A percentile compares a stretch with the other conserved stretches of the same genome.
Conservation (phyloP, 2,888 invertebrate species). For the Spodoptera picta region DNA sequence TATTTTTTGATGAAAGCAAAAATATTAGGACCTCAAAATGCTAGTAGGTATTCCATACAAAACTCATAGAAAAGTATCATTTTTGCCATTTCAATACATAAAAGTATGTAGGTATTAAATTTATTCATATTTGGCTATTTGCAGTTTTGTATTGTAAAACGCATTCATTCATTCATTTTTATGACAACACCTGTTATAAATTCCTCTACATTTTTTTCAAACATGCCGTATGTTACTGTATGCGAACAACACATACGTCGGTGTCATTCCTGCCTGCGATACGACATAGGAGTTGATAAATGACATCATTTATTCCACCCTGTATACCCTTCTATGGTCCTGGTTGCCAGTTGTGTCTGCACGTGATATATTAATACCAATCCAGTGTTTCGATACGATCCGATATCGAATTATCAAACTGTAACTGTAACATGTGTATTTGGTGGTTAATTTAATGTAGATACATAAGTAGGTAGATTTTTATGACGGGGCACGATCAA, state of each 20-base stretch:
- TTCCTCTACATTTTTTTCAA: conserved; percentile 55
- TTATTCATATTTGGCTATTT: not conserved
- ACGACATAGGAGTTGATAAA: conserved; percentile 64
- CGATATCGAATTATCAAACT: conserved; percentile 24
- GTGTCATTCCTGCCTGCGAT: conserved; percentile 64
- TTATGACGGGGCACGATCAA: too few relatives aligned
- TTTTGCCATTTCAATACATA: too few relatives aligned
- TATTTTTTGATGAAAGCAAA: too few relatives aligned
- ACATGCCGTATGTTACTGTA: conserved; percentile 47
- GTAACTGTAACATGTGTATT: conserved; percentile 11
- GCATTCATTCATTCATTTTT: conserved; percentile 60
- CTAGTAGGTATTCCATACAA: too few relatives aligned
- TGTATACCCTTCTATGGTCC: conserved; percentile 53
- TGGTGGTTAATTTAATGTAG: too few relatives aligned
- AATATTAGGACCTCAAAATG: too few relatives aligned
- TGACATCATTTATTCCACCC: conserved; percentile 67
- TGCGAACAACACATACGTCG: conserved; percentile 58
- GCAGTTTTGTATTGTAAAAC: conserved; percentile 40
- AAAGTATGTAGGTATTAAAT: too few relatives aligned
- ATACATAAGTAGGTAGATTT: too few relatives aligned
- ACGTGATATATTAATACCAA: conserved; percentile 56
- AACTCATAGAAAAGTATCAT: too few relatives aligned
- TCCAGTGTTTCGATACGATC: conserved; percentile 32
- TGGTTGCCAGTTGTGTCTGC: conserved; percentile 53
- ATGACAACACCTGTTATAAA: conserved; percentile 68